Percentiles rank a stretch among this genome's conserved stretches.
phyloP scores from a whole-genome alignment of 1,140 invertebrate species.

The Papilio machaon region DNA sequence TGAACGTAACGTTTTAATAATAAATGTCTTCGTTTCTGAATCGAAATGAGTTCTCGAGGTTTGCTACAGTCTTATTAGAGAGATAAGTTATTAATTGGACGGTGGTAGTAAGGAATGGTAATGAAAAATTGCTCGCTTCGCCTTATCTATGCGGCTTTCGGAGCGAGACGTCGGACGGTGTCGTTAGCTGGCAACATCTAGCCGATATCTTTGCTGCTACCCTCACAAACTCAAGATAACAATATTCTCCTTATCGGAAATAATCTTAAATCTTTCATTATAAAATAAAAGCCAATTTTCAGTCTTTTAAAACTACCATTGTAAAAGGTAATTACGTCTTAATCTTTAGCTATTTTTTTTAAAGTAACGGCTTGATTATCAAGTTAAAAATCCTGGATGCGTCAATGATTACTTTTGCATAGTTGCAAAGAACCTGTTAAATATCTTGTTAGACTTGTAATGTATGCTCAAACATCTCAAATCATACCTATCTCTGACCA shows the following conservation, averaged over 20 bases:
- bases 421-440: too few species aligned
- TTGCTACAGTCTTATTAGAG: slow-evolving; percentile 42
- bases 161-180: slow-evolving; percentile 58
- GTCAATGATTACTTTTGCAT: too few species aligned
- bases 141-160: slow-evolving; percentile 60
- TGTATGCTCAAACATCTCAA: neutral
- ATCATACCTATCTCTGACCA: neutral
- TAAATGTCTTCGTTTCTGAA: slow-evolving; percentile 30
- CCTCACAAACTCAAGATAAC: slow-evolving; percentile 49
- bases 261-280: slow-evolving; percentile 37
- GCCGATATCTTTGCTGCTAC: slow-evolving; percentile 49
- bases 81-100: slow-evolving; percentile 47
- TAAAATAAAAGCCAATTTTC: neutral
- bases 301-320: too few species aligned
- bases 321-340: too few species aligned
- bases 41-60: slow-evolving; percentile 28
- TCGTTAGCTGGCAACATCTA: slow-evolving; percentile 62
- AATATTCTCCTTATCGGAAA: slow-evolving; percentile 50
- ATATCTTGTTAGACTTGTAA: neutral
- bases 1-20: slow-evolving; percentile 37
- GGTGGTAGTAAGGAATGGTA: slow-evolving; percentile 53
- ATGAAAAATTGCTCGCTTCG: slow-evolving; percentile 66
- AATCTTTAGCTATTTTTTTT: too few species aligned
- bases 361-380: too few species aligned
- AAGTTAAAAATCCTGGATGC: too few species aligned